phyloP scores from a whole-genome alignment of 2,888 invertebrate genomes.

The Micoletzkya japonica region DNA sequence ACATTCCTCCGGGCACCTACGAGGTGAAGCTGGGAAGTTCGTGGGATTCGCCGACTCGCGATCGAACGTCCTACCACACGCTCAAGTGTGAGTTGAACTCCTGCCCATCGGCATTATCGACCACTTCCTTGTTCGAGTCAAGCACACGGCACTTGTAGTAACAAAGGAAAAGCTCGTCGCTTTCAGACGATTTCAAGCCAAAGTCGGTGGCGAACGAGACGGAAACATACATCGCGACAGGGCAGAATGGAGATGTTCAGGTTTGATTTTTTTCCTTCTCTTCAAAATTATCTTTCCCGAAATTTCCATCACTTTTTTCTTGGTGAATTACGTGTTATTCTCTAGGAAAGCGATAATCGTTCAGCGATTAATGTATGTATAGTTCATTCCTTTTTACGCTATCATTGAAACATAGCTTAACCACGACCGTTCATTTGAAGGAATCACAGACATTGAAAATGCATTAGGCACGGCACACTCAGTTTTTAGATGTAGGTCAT shows the following conservation, averaged over 20 bases:
- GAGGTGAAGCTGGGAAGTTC: constrained; percentile 46
- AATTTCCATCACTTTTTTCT: neutral
- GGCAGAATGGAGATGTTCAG: constrained; percentile 53
- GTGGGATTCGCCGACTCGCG: constrained; percentile 4
- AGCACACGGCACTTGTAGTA: constrained; percentile 2
- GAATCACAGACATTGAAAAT: too few relatives aligned
- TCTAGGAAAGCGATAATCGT: too few relatives aligned
- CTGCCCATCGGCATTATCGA: constrained; percentile 1
- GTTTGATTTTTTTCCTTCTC: constrained; percentile 31
- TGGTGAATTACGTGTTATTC: too few relatives aligned
- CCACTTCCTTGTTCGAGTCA: neutral
- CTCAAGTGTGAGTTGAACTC: constrained; percentile 23
- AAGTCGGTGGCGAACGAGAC: constrained; percentile 48
- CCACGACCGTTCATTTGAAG: too few relatives aligned
- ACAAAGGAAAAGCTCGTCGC: neutral
- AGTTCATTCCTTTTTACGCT: too few relatives aligned
- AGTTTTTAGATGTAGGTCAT: neutral
- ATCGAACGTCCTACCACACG: constrained; percentile 13
- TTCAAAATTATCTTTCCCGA: neutral
- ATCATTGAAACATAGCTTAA: too few relatives aligned
- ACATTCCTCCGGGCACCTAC: constrained; percentile 53
- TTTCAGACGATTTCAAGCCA: constrained; percentile 60
- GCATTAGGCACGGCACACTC: too few relatives aligned
- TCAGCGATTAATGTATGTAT: too few relatives aligned
- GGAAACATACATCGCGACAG: constrained; percentile 54